Conservation (phyloP, 2,888 invertebrate genomes). For the Synanthedon vespiformis region DNA sequence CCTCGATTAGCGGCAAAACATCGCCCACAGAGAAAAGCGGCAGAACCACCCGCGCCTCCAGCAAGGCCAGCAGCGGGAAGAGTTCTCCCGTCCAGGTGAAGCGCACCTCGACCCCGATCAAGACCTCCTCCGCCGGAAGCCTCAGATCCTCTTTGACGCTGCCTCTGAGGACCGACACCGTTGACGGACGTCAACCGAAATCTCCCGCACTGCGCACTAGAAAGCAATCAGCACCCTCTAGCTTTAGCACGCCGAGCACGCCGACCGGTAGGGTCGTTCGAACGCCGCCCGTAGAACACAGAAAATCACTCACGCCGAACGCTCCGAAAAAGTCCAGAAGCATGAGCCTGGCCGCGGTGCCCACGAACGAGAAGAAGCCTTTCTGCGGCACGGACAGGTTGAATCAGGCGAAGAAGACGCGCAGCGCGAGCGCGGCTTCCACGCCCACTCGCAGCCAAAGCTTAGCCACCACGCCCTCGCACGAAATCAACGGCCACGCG, state of each 20-base stretch:
- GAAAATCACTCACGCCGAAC: slow-evolving; percentile 35
- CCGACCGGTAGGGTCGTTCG: slow-evolving; percentile 32
- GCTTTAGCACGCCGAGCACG: slow-evolving; percentile 46
- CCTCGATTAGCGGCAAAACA: slow-evolving; percentile 33
- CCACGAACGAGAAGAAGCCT: slow-evolving; percentile 28
- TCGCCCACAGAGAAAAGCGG: slow-evolving; percentile 28
- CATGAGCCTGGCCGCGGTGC: slow-evolving; percentile 43
- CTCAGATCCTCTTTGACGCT: slow-evolving; percentile 35
- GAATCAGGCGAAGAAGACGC: slow-evolving; percentile 27
- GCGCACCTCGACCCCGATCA: slow-evolving; percentile 39
- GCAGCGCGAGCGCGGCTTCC: slow-evolving; percentile 30
- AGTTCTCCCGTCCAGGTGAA: slow-evolving; percentile 21
- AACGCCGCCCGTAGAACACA: slow-evolving; percentile 38
- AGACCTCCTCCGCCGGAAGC: slow-evolving; percentile 13
- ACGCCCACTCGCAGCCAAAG: slow-evolving; percentile 53
- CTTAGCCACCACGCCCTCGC: slow-evolving; percentile 45
- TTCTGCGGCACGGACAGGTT: slow-evolving; percentile 46
- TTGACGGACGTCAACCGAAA: slow-evolving; percentile 13
- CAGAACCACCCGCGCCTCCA: slow-evolving; percentile 20
- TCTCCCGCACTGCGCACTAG: slow-evolving; percentile 28
- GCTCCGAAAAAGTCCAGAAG: slow-evolving; percentile 56
- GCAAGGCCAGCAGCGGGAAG: slow-evolving; percentile 29
- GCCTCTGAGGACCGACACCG: slow-evolving; percentile 28
- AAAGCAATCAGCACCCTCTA: slow-evolving; percentile 52
- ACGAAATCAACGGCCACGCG: slow-evolving; percentile 25